A percentile compares a stretch with the other conserved stretches of the same genome.
phyloP scores from a whole-genome alignment of 1,140 invertebrate species.

The Formica exsecta region DNA sequence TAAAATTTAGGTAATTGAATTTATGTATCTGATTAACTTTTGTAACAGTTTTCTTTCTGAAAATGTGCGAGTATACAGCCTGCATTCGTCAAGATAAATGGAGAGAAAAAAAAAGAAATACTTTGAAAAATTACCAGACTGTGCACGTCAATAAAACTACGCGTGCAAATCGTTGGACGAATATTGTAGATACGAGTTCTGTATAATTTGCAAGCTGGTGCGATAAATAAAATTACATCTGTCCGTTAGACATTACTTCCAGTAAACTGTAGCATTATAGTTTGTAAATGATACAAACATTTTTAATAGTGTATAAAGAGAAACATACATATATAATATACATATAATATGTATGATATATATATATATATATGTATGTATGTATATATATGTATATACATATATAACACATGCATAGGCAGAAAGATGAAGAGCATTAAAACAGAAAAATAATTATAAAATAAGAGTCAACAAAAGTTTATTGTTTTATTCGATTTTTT shows the following conservation, averaged over 20 bases:
- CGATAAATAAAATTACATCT: conserved; percentile 37
- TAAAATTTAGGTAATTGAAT: conserved; percentile 26
- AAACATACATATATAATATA: conserved; percentile 16
- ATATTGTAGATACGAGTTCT: conserved; percentile 28
- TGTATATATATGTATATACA: conserved; percentile 21
- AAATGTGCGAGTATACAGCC: conserved; percentile 28
- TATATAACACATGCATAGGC: background rate
- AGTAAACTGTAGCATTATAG: conserved; percentile 51
- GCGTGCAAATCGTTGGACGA: background rate
- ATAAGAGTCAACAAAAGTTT: too few relatives aligned
- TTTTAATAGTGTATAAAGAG: conserved; percentile 11
- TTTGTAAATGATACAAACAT: conserved; percentile 31
- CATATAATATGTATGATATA: background rate
- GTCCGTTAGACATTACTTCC: conserved; percentile 37
- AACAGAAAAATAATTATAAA: background rate
- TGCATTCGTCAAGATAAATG: background rate
- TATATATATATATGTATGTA: conserved; percentile 37
- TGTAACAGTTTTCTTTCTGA: conserved; percentile 20
- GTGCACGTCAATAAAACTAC: conserved; percentile 21
- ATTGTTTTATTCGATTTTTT: too few relatives aligned
- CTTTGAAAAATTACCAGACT: background rate
- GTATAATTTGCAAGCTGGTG: conserved; percentile 49
- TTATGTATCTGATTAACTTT: conserved; percentile 54
- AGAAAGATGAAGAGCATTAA: background rate
- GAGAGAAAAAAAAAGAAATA: background rate